Evolutionary conservation across 2,797 vertebrate species (phyloP).

Genomic region (Gymnothorax javanicus): DNA sequence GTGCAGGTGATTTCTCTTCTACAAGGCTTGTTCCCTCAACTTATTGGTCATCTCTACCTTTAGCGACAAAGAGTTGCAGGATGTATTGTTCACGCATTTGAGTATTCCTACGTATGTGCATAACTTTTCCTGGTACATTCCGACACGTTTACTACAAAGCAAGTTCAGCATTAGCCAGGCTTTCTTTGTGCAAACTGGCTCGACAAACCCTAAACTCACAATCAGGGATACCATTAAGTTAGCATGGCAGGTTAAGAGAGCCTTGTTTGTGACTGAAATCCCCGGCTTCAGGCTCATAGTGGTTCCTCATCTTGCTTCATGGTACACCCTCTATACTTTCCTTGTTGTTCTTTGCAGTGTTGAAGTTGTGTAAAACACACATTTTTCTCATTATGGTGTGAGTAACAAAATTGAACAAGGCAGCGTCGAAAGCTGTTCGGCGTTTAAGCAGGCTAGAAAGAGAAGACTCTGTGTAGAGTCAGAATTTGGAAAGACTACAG

Average conservation of each 20-base stretch:
- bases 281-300: too few species aligned
- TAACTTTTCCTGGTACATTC: too few species aligned
- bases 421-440: constrained; percentile 23
- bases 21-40: neutral
- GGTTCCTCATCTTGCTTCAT: too few species aligned
- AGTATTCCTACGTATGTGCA: neutral
- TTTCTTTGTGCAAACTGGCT: too few species aligned
- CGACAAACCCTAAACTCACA: too few species aligned
- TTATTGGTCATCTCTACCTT: neutral
- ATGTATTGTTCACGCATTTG: neutral
- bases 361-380: neutral
- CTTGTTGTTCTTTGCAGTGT: neutral
- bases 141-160: too few species aligned
- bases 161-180: too few species aligned
- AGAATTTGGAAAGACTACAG: neutral
- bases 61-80: neutral
- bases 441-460: neutral
- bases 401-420: neutral
- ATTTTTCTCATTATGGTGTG: neutral
- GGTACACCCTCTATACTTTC: too few species aligned
- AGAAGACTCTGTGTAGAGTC: neutral
- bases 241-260: too few species aligned
- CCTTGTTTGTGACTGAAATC: too few species aligned
- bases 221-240: too few species aligned
- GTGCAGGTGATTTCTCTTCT: neutral